Base-by-base conservation (phyloP, 2,113 vertebrate genomes). In the Abramis brama region DNA sequence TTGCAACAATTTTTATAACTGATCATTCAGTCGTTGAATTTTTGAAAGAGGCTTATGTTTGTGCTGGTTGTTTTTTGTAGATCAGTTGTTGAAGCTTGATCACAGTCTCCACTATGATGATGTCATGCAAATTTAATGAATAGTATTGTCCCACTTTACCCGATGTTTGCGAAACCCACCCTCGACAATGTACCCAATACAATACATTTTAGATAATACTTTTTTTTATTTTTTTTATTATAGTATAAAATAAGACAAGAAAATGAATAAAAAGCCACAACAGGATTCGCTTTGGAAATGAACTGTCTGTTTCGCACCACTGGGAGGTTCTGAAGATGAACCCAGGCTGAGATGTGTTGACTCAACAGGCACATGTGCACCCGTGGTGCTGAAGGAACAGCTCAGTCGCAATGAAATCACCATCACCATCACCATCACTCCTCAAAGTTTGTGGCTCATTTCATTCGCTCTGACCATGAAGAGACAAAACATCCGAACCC, bases 401-500 rank as follows among this genome's bases (percentile, higher is more conserved):
- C 96, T 97, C 74, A 71, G 87, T 93, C 94, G 94, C 95, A 95
- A 97, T 97, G 96, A 95, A 92, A 95, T 43, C 43, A 43, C 43
- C 94, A 94, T 94, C 93, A 88, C 93, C 94, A 89, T 93, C 93
- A 87, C 93, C 92, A 94, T 88, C 93, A 90, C 83, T 92, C 90
- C 89, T 88, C 74, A 88, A 91, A 88, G 89, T 93, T 91, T 89
- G 81, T 90, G 91, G 71, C 91, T 73, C 84, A 82, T 90, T 78
- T 87, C 83, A 88, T 84, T 82, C 88, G 88, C 91, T 89, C 92
- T 94, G 93, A 96, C 93, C 94, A 98, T 98, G 97, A 98, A 98
- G 97, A 94, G 97, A 95, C 97, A 98, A 91, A 98, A 98, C 95
- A 96, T 97, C 93, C 90, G 97, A 93, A 98, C 97, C 91, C 93